phyloP scores from a whole-genome alignment of 2,888 invertebrate species.

The Mactromeris polynyma region DNA sequence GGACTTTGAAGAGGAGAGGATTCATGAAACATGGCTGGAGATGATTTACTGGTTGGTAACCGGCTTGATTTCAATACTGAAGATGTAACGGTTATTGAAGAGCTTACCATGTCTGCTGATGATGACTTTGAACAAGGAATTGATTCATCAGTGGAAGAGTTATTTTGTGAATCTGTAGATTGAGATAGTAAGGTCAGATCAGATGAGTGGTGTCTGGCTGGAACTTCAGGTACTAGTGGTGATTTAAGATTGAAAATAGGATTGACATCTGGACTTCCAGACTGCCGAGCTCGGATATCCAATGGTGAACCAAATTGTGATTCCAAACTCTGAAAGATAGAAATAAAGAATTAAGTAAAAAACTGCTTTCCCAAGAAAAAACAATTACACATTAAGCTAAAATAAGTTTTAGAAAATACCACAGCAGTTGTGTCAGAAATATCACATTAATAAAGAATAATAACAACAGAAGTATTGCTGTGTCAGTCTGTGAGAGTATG shows the following conservation, averaged over 20 bases:
- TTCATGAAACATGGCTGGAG: neutral
- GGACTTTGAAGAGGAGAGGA: neutral
- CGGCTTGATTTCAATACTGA: neutral
- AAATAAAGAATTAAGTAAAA: no score
- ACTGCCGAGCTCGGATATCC: conserved; percentile 18
- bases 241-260: neutral
- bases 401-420: no score
- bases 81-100: neutral
- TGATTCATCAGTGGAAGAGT: conserved; percentile 1
- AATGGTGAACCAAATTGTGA: conserved; percentile 34
- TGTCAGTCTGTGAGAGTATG: no score
- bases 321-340: conserved; percentile 45
- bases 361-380: no score
- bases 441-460: no score
- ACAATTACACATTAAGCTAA: no score
- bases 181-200: conserved; percentile 30
- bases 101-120: neutral
- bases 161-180: neutral
- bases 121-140: neutral
- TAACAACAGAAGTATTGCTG: no score
- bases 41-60: conserved; percentile 2
- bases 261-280: neutral
- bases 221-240: neutral
- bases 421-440: no score
- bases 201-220: conserved; percentile 22